Evolutionary conservation across 2,797 vertebrate genomes (phyloP).

Genomic region (Chelon labrosus): DNA sequence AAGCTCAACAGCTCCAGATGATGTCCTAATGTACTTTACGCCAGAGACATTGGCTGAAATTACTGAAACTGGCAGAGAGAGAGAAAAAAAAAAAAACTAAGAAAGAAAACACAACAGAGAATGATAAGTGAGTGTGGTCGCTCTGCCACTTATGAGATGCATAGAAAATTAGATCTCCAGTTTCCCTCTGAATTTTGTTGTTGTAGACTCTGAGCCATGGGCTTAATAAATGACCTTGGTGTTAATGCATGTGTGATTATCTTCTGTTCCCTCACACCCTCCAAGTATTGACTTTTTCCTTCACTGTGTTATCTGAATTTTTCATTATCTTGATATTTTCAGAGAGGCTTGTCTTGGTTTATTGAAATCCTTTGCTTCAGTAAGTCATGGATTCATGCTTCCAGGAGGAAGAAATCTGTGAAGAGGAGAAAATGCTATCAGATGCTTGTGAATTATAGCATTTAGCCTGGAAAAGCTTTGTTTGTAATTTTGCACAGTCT

Average conservation of each 20-base stretch:
- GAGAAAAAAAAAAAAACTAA: slow-evolving; percentile 46
- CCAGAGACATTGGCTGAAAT: slow-evolving; percentile 35
- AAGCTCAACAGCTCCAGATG: slow-evolving; percentile 22
- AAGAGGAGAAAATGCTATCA: slow-evolving; percentile 16
- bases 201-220: slow-evolving; percentile 30
- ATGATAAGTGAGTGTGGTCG: slow-evolving; percentile 59
- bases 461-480: slow-evolving; percentile 14
- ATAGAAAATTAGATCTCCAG: slow-evolving; percentile 67
- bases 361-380: slow-evolving; percentile 60
- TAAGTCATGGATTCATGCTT: slow-evolving; percentile 31
- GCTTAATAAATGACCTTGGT: slow-evolving; percentile 71
- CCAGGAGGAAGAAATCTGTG: slow-evolving; percentile 11
- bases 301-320: slow-evolving; percentile 62
- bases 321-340: slow-evolving; percentile 69
- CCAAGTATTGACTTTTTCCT: slow-evolving; percentile 57
- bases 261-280: slow-evolving; percentile 47
- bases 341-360: slow-evolving; percentile 47
- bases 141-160: slow-evolving; percentile 61
- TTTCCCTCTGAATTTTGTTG: slow-evolving; percentile 54
- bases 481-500: slow-evolving; percentile 10
- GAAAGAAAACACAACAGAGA: slow-evolving; percentile 38
- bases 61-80: slow-evolving; percentile 40
- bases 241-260: slow-evolving; percentile 64
- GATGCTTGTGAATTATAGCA: slow-evolving; percentile 24
- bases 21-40: slow-evolving; percentile 24